Evolutionary conservation across 2,888 invertebrate genomes (phyloP).

Genomic region (Drosophila eohydei): DNA sequence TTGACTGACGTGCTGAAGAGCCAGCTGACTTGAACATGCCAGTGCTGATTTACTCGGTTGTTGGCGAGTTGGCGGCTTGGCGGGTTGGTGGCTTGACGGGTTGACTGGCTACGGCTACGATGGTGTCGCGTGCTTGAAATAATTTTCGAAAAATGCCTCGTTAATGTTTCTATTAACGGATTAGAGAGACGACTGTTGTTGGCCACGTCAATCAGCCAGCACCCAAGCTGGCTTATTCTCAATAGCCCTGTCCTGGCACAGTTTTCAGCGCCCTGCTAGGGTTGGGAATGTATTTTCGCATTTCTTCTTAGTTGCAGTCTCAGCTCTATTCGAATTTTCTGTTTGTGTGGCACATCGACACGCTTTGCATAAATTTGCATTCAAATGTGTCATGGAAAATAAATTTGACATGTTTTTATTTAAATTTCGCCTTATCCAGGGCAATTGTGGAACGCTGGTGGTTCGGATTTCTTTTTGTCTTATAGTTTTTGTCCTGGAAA

Average conservation of each 20-base stretch:
- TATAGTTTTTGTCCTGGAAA: neutral
- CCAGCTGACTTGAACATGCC: conserved; percentile 53
- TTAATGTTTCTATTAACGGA: conserved; percentile 84
- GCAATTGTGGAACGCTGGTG: conserved; percentile 9
- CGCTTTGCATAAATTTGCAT: conserved; percentile 83
- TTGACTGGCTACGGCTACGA: neutral
- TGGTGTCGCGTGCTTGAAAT: conserved; percentile 79
- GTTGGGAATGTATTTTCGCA: conserved; percentile 33
- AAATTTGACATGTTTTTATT: conserved; percentile 22
- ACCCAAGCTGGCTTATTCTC: conserved; percentile 9
- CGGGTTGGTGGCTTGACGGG: neutral
- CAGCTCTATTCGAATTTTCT: conserved; percentile 39
- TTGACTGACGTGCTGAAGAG: conserved; percentile 75
- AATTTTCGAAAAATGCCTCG: conserved; percentile 80
- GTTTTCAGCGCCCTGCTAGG: conserved; percentile 16
- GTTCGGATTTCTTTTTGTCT: conserved; percentile 23
- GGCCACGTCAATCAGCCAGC: conserved; percentile 63
- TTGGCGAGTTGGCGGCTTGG: conserved; percentile 10
- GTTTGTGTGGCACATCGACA: conserved; percentile 81
- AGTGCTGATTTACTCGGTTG: conserved; percentile 10
- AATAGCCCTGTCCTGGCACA: conserved; percentile 28
- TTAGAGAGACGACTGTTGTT: conserved; percentile 61
- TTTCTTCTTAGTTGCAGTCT: conserved; percentile 48
- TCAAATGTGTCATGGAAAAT: conserved; percentile 54
- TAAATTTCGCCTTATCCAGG: neutral